Evolutionary conservation across 2,888 invertebrate species (phyloP), one percentile per base, ranked within the genome.

Genomic region (Koerneria pararmatus): DNA sequence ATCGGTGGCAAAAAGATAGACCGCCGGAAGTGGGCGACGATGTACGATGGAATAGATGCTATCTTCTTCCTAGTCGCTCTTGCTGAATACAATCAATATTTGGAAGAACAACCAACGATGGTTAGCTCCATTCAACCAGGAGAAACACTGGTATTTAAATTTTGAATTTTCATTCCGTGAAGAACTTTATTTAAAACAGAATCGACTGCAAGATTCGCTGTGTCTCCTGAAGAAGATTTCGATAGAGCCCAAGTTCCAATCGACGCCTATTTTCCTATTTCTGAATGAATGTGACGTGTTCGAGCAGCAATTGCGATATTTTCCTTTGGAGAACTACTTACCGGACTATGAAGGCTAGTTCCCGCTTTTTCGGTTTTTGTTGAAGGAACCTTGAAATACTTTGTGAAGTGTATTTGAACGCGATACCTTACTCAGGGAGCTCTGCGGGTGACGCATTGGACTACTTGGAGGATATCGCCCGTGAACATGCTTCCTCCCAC

Each of bases 61-160:
- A 74, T 79, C n/a, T 74, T 79, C 69, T 79, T 77, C 65, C 77
- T 76, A 49, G 57, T 79, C 2, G 78, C 79, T 5, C 75, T 79
- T 29, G 75, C 76, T 2, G 78, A 77, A 57, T 79, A 77, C 59
- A 76, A 79, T 70, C 79, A 79, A 67, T 69, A 71, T 35, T 73
- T 76, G 74, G 67, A 46, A 48, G 76, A 76, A 34, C 74, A 76
- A 31, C 49, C 64, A 67, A 60, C 58, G 31, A 73, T 72, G 61
- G 75, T 74, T 59, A 41, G 69, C 48, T 5, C 15, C 15, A n/a
- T 6, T 6, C 5, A 19, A 54, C 27, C 31, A 24, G 35, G 1
- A n/a, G n/a, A n/a, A n/a, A n/a, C n/a, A n/a, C n/a, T n/a, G n/a
- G n/a, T 5, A 35, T 15, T n/a, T 32, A 2, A 22, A 19, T 41